Base-by-base conservation (phyloP, 2,797 vertebrate species). In the Petrocephalus schoutedeni region DNA sequence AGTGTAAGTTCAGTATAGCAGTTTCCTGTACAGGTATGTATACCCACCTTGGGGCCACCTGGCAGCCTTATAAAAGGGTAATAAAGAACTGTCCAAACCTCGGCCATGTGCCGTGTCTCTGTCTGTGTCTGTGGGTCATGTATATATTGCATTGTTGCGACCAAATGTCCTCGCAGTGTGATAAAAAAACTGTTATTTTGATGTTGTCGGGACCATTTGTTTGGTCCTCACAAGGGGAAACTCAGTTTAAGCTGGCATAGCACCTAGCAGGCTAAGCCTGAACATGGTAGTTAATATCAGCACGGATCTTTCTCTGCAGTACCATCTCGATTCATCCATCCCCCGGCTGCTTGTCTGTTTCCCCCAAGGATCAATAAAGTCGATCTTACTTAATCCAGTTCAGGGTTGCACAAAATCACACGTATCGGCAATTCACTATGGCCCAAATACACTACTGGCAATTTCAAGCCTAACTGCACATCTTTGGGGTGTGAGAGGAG, bases 61-160 rank as follows among this genome's bases (percentile, higher is more conserved):
- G 95, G 94, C 95, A 94, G 95, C 95, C 95, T 95, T 96, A 96
- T 95, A 92, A 94, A 96, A 95, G 94, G 95, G 86, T 95, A 95
- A 96, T 96, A 96, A 96, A 96, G 92, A 95, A 95, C 94, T 95
- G 94, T 94, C 93, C 92, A 95, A 94, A 94, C 93, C 93, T 95
- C 92, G 49, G 58, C n/a, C 0, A 14, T 32, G 14, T 21, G 58
- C 32, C 36, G 19, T n/a, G 41, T 19, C 49, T 10, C 61, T 71
- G 71, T 89, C 45, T 41, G 21, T 87, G 21, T 88, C 57, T 51
- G 54, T 64, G 67, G 82, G 36, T 61, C 56, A 89, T 80, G 16
- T n/a, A n/a, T 80, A 10, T 80, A 36, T 80, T 80, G 19, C 36
- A 16, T 80, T 19, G 4, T 80, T 14, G 36, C 28, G 19, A 45